These are phyloP conservation scores for Hippocampus zosterae DNA, from an alignment of 2,113 vertebrate genomes.

Conservation along the genomic window DNA sequence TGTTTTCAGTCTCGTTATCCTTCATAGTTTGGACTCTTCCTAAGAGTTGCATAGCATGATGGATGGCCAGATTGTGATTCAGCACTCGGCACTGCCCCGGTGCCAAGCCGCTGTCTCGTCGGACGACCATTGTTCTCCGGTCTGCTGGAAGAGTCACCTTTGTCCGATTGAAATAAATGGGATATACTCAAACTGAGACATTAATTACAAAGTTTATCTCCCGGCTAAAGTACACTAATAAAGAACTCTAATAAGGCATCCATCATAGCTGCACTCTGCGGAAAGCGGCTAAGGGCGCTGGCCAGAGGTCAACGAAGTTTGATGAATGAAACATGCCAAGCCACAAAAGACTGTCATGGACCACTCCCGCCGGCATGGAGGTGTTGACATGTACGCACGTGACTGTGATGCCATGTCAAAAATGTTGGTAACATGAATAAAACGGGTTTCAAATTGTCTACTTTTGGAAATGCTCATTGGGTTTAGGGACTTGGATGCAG, in stretches of 20 bases:
- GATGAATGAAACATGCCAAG: conserved; percentile 64
- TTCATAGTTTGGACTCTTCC: conserved; percentile 53
- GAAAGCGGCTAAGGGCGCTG: conserved; percentile 60
- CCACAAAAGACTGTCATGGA: conserved; percentile 44
- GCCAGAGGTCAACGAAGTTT: conserved; percentile 66
- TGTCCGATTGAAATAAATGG: conserved; percentile 76
- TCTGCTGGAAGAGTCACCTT: conserved; percentile 77
- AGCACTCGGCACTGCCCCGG: conserved; percentile 68
- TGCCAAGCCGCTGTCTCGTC: conserved; percentile 74
- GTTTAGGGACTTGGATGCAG: neutral
- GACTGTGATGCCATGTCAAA: neutral
- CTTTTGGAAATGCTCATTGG: neutral
- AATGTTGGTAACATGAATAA: neutral
- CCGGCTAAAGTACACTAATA: conserved; percentile 73
- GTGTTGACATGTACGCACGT: neutral
- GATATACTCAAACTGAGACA: conserved; percentile 76
- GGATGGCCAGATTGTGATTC: conserved; percentile 76
- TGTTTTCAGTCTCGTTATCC: conserved; percentile 43
- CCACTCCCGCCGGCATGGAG: neutral
- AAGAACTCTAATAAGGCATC: conserved; percentile 72
- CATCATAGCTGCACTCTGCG: conserved; percentile 64
- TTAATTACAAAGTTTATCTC: conserved; percentile 79
- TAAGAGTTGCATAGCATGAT: conserved; percentile 67
- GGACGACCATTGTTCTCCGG: conserved; percentile 73
- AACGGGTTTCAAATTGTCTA: neutral